Base-by-base conservation (phyloP, 2,113 vertebrate genomes). In the Muntiacus reevesi region DNA sequence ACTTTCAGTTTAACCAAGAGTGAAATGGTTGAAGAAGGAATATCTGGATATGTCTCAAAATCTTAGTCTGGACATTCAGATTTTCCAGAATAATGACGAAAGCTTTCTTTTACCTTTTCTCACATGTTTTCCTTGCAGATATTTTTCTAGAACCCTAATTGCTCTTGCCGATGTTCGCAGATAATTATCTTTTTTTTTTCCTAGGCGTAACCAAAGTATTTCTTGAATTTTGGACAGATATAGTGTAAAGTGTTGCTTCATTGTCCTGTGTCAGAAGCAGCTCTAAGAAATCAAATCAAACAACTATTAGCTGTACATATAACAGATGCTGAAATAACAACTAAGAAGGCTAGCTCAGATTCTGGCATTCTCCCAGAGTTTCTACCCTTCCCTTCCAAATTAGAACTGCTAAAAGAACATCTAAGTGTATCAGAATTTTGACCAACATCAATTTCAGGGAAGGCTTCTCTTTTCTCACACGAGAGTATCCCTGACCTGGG, bases 391-490 rank as follows among this genome's bases (percentile, higher is more conserved):
- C 33, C 57, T 14, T 33, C n/a, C 21, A 55, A 97, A 82, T 84
- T 81, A 55, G 60, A 89, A 95, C 52, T 85, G 71, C 64, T 64
- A 45, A 89, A 83, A 87, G 83, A 88, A 91, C 28, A 78, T 84
- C 45, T 81, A 82, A 96, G 59, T 92, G 33, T 33, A 87, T 94
- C 67, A 36, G 54, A 85, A 87, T 91, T 91, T 92, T 92, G 78
- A 93, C 60, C 15, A 45, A 52, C 25, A 47, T 40, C 79, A 76
- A 14, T 91, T 97, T 84, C 71, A 95, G 13, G 36, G 40, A 94
- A 76, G 52, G 52, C 50, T 88, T 67, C 76, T 98, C 91, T 94
- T 85, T 97, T 96, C 95, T 94, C 91, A 94, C 82, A 94, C 94
- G 89, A 25, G 89, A 95, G 50, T 76, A 43, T 81, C 87, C 60